Base-by-base conservation (phyloP, 2,113 vertebrate species). In the Sylvia atricapilla region DNA sequence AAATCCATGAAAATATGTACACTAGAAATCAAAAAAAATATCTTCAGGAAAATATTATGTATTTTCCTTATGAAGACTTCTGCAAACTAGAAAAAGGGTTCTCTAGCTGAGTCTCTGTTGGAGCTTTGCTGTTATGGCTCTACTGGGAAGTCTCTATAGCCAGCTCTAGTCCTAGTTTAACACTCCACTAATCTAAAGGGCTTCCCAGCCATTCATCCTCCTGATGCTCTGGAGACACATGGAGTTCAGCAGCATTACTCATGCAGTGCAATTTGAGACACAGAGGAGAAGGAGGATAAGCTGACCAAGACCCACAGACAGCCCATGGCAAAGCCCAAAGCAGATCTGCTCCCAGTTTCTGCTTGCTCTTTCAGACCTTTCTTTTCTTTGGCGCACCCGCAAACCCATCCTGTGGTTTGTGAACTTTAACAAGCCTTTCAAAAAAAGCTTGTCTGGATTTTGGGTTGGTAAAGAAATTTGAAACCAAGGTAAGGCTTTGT, bases 371-470 rank as follows among this genome's bases (percentile, higher is more conserved):
- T 75, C 56, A 95, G 87, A 90, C 39, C 56, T 94, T 84, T 87
- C 73, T 78, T 97, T 94, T 90, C 90, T 72, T 94, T 96, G 87
- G 85, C 49, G 4, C 13, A 23, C 22, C 63, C 13, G 1, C 79
- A 95, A 67, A 92, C 90, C 93, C 88, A 95, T 93, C 80, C 73
- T 93, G 90, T 10, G 37, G 90, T 86, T 94, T 27, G 5, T 82
- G 73, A 93, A 92, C 87, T 88, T 88, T 90, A 92, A 90, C 68
- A 90, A 96, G 78, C 73, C 83, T 95, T 93, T 93, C 83, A 94
- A 24, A 81, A 82, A 82, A 81, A 92, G 68, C 80, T 92, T 93
- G 83, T 84, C 93, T 96, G 92, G 69, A 80, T 84, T 93, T 94
- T 84, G 73, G 86, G 79, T 93, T 73, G 69, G 80, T 90, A 43